Evolutionary conservation across 2,888 invertebrate species (phyloP).

Genomic region (Drosophila maculinotata): DNA sequence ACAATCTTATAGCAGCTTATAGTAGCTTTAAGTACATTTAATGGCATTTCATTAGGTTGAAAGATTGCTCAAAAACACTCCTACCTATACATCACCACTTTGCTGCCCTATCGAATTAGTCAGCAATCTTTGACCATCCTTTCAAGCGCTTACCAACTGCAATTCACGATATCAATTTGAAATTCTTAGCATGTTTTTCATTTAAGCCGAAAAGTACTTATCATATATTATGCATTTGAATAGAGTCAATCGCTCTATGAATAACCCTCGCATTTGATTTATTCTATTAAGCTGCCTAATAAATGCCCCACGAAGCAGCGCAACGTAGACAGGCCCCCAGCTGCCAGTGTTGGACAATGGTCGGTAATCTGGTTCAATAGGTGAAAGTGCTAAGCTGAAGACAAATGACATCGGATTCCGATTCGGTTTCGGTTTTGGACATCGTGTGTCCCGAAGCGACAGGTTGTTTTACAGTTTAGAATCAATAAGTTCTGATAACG

Average conservation of each 20-base stretch:
- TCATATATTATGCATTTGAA: constrained; percentile 23
- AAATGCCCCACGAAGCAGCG: constrained; percentile 4
- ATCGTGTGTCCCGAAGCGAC: constrained; percentile 8
- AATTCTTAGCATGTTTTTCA: constrained; percentile 27
- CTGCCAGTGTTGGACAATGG: constrained; percentile 14
- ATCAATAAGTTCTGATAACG: neutral
- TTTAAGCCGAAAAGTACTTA: neutral
- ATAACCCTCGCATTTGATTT: constrained; percentile 30
- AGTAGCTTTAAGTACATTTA: no score
- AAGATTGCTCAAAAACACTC: neutral
- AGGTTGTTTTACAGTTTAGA: constrained; percentile 19
- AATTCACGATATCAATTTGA: constrained; percentile 23
- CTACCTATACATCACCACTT: neutral
- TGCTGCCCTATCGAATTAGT: neutral
- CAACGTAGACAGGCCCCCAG: constrained; percentile 6
- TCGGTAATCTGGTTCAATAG: constrained; percentile 38
- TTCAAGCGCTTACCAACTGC: neutral
- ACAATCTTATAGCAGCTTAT: no score
- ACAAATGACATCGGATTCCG: constrained; percentile 45
- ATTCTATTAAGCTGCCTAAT: constrained; percentile 15
- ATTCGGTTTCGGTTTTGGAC: neutral
- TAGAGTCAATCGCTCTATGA: constrained; percentile 5
- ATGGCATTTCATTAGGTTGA: neutral
- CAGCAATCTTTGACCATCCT: neutral
- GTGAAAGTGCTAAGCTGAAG: constrained; percentile 71